These are phyloP conservation scores for Orthosia gracilis DNA, from an alignment of 2,888 invertebrate genomes.

Conservation along the genomic window DNA sequence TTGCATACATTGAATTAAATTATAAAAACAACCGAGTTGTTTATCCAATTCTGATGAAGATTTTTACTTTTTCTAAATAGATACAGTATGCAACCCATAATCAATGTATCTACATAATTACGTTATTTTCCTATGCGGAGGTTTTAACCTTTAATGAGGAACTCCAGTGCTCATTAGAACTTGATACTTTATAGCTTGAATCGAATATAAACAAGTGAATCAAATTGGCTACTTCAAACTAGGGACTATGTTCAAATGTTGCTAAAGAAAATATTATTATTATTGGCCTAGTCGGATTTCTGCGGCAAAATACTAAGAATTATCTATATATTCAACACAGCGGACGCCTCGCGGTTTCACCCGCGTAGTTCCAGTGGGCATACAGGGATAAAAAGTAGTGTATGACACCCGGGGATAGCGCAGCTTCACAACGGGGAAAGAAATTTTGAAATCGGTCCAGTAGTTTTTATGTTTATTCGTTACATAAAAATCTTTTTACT, in stretches of 20 bases:
- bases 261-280: not conserved
- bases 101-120: constrained; percentile 45
- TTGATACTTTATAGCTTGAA: constrained; percentile 23
- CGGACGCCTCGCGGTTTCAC: too few species aligned
- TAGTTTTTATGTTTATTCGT: too few species aligned
- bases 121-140: constrained; percentile 35
- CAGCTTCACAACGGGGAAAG: too few species aligned
- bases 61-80: constrained; percentile 26
- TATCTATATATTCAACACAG: too few species aligned
- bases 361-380: not conserved
- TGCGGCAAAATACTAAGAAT: too few species aligned
- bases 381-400: too few species aligned
- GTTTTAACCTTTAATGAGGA: constrained; percentile 47
- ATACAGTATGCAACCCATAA: constrained; percentile 10
- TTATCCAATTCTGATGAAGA: constrained; percentile 3
- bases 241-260: not conserved
- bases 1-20: not conserved
- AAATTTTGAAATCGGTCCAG: too few species aligned
- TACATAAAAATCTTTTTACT: too few species aligned
- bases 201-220: constrained; percentile 26
- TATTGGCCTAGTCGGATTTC: too few species aligned
- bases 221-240: constrained; percentile 8
- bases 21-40: constrained; percentile 8
- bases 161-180: constrained; percentile 35
- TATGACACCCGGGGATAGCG: too few species aligned